phyloP scores from a whole-genome alignment of 2,113 vertebrate species.

The Cyanocitta stelleri region DNA sequence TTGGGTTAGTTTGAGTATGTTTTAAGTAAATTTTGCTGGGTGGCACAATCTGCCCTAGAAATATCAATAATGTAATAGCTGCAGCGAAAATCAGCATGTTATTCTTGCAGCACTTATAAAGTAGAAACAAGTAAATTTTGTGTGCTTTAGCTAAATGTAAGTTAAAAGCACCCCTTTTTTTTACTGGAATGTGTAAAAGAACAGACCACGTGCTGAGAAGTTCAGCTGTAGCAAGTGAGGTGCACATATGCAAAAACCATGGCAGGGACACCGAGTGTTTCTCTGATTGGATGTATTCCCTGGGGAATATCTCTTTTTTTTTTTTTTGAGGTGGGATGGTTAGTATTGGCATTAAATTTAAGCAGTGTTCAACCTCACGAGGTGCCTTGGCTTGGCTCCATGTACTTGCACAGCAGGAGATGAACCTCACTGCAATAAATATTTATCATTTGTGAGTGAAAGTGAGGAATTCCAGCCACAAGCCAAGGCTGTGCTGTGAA shows the following conservation, averaged over 20 bases:
- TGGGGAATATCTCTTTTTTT: neutral
- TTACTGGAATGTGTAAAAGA: neutral
- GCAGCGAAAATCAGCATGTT: neutral
- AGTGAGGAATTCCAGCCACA: neutral
- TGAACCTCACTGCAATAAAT: neutral
- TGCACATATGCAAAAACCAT: neutral
- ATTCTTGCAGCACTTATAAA: neutral
- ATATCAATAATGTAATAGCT: conserved; percentile 6
- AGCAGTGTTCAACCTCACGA: neutral
- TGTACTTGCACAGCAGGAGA: neutral
- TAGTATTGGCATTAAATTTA: neutral
- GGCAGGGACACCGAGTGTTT: neutral
- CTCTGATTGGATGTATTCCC: neutral
- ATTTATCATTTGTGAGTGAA: neutral
- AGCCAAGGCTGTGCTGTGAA: neutral
- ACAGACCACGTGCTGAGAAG: neutral
- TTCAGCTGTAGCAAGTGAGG: neutral
- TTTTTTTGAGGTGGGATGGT: neutral
- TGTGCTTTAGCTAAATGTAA: neutral
- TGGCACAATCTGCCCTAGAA: conserved; percentile 23
- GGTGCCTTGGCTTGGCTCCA: neutral
- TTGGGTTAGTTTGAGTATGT: neutral
- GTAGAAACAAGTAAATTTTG: neutral
- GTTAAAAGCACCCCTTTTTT: neutral
- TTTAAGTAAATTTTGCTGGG: neutral